These are phyloP conservation scores for Lasioglossum morio DNA, from an alignment of 2,888 invertebrate species.

Conservation along the genomic window DNA sequence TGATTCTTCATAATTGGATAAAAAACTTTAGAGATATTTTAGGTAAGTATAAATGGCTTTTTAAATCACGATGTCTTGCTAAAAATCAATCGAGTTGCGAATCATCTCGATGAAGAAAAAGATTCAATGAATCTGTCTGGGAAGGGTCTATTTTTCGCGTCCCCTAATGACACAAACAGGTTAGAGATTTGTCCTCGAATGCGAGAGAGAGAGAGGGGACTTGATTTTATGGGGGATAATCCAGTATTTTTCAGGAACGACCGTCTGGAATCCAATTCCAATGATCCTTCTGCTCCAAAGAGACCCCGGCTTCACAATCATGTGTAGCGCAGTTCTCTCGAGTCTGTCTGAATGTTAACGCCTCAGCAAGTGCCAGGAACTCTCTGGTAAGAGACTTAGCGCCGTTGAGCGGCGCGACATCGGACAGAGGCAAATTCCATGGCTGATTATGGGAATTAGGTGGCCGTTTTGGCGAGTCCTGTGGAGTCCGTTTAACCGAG, in stretches of 20 bases:
- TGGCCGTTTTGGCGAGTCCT: conserved; percentile 73
- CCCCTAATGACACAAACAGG: neutral
- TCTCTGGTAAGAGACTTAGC: conserved; percentile 40
- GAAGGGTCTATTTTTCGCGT: neutral
- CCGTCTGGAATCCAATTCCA: conserved; percentile 32
- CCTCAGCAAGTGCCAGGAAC: conserved; percentile 38
- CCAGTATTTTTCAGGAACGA: neutral
- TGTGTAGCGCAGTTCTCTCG: conserved; percentile 12
- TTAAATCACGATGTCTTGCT: neutral
- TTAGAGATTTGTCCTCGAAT: neutral
- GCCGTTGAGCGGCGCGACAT: conserved; percentile 34
- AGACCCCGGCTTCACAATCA: neutral
- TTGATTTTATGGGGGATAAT: neutral
- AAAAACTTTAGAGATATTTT: neutral
- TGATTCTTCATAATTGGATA: neutral
- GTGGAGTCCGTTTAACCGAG: conserved; percentile 73
- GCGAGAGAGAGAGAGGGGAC: neutral
- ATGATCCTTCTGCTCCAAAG: neutral
- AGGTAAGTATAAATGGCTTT: neutral
- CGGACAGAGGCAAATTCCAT: conserved; percentile 69
- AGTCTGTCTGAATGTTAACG: conserved; percentile 38
- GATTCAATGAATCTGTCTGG: neutral
- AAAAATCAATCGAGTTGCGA: neutral
- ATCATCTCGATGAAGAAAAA: neutral
- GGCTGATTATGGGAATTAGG: conserved; percentile 80